Evolutionary conservation across 2,888 invertebrate species (phyloP).

Genomic region (Acrocyrtus sp.): DNA sequence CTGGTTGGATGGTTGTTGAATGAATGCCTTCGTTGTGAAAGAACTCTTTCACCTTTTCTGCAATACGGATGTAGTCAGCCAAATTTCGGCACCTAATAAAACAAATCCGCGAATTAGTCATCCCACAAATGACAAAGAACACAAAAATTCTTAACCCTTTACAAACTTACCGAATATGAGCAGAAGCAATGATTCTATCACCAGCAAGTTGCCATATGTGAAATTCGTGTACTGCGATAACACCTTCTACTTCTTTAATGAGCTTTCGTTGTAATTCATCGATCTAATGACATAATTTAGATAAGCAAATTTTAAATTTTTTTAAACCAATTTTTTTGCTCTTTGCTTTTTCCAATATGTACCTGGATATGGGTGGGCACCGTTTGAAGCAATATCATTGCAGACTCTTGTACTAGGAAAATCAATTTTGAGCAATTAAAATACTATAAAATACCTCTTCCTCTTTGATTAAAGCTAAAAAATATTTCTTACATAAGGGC

Average conservation of each 20-base stretch:
- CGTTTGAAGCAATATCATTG: slow-evolving; percentile 95
- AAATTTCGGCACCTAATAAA: slow-evolving; percentile 83
- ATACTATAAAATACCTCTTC: background rate
- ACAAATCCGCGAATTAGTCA: too few relatives aligned
- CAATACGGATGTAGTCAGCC: slow-evolving; percentile 96
- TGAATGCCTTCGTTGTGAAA: slow-evolving; percentile 99
- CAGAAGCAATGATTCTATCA: slow-evolving; percentile 95
- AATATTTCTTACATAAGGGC: slow-evolving; percentile 74
- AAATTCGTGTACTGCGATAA: slow-evolving; percentile 96
- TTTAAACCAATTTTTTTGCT: too few relatives aligned
- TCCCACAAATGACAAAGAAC: background rate
- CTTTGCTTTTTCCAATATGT: too few relatives aligned
- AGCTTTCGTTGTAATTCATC: slow-evolving; percentile 90
- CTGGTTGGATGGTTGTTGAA: slow-evolving; percentile 98
- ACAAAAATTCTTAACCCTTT: too few relatives aligned
- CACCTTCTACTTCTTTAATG: slow-evolving; percentile 90
- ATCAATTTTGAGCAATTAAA: too few relatives aligned
- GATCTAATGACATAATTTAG: too few relatives aligned
- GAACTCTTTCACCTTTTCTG: slow-evolving; percentile 95
- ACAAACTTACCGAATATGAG: slow-evolving; percentile 83
- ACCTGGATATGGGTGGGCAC: slow-evolving; percentile 95
- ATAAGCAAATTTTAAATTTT: too few relatives aligned
- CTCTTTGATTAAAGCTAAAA: background rate
- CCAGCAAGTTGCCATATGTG: slow-evolving; percentile 96
- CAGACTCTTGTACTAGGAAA: slow-evolving; percentile 82